Percentiles rank a stretch among this genome's conserved stretches.
These are phyloP conservation scores for Malurus cyaneus DNA, from an alignment of 2,113 vertebrate species.

Conservation along the genomic window DNA sequence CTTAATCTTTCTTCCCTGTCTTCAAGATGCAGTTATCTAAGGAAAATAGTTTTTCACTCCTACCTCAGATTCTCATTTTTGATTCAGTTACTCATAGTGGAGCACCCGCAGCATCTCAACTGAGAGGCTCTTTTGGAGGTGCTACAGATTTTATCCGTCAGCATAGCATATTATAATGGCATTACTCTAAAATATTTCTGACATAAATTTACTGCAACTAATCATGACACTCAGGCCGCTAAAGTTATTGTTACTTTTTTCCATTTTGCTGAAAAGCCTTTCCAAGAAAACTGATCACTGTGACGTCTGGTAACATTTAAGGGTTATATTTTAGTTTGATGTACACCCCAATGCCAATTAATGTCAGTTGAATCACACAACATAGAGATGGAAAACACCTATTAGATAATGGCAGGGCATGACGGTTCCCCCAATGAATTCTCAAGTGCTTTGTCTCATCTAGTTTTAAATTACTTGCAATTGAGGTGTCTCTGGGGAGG, in stretches of 20 bases:
- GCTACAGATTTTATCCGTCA: not conserved
- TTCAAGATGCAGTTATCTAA: not conserved
- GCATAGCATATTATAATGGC: not conserved
- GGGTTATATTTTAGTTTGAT: conserved; percentile 19
- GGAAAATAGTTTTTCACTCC: not conserved
- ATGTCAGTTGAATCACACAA: not conserved
- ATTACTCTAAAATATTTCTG: not conserved
- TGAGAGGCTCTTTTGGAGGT: not conserved
- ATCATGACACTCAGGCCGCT: not conserved
- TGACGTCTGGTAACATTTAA: not conserved
- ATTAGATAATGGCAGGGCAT: conserved; percentile 31
- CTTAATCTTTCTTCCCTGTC: not conserved
- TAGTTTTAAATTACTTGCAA: conserved; percentile 43
- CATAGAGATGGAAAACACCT: conserved; percentile 25
- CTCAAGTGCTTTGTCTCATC: conserved; percentile 25
- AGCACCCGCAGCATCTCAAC: not conserved
- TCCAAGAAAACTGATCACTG: not conserved
- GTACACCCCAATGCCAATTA: not conserved
- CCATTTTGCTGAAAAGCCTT: not conserved
- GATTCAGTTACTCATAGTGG: not conserved
- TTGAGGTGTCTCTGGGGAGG: conserved; percentile 15
- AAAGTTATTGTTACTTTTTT: conserved; percentile 15
- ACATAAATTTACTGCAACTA: not conserved
- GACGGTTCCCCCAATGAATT: not conserved
- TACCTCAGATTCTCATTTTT: not conserved